phyloP scores from a whole-genome alignment of 2,888 invertebrate species.

The Agrochola circellaris region DNA sequence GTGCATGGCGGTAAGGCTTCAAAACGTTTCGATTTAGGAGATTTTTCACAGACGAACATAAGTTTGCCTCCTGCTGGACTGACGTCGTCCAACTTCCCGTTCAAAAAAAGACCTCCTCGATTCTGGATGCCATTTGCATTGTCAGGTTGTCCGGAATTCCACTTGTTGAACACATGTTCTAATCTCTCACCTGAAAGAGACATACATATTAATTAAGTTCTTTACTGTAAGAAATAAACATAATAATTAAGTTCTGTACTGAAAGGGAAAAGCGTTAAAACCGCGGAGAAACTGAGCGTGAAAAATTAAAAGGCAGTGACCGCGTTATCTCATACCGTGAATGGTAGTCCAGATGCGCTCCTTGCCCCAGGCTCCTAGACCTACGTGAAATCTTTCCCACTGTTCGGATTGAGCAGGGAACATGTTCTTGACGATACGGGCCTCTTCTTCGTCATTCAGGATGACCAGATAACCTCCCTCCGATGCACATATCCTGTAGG shows the following conservation, averaged over 20 bases:
- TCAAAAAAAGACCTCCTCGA: neutral
- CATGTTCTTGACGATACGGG: slow-evolving; percentile 18
- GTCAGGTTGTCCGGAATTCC: slow-evolving; percentile 28
- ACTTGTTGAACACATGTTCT: slow-evolving; percentile 22
- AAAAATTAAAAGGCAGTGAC: neutral
- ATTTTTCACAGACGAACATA: slow-evolving; percentile 43
- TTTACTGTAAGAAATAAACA: too few relatives aligned
- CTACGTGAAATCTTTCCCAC: slow-evolving; percentile 22
- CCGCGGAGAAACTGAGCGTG: neutral
- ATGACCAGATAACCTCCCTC: slow-evolving; percentile 47
- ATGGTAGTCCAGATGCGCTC: slow-evolving; percentile 31
- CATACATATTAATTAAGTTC: neutral
- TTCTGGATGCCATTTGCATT: slow-evolving; percentile 10
- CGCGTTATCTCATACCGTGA: slow-evolving; percentile 2
- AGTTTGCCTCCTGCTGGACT: neutral
- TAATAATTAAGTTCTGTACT: too few relatives aligned
- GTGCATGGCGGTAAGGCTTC: slow-evolving; percentile 10
- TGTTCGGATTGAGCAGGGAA: slow-evolving; percentile 12
- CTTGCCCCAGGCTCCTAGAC: slow-evolving; percentile 34
- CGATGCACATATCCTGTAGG: slow-evolving; percentile 34
- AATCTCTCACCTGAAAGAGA: slow-evolving; percentile 33
- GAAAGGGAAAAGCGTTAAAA: too few relatives aligned
- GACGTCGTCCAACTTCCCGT: slow-evolving; percentile 30
- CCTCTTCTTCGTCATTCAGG: slow-evolving; percentile 37
- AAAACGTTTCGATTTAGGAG: slow-evolving; percentile 8